Conservation (phyloP, 2,797 vertebrate genomes). For the Xerus rutilus region DNA sequence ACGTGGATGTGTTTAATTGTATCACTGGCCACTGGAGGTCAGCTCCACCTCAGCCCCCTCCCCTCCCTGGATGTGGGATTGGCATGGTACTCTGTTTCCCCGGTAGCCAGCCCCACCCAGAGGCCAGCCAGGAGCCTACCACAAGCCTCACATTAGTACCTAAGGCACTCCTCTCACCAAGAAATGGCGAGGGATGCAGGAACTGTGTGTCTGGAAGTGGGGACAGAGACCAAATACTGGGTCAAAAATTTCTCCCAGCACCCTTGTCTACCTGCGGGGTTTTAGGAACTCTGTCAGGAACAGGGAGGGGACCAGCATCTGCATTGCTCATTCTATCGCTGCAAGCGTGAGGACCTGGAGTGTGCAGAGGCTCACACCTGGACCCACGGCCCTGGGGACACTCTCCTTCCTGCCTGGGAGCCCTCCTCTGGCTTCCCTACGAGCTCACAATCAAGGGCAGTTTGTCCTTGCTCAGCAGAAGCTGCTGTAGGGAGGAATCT, state of each 20-base stretch:
- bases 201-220: background rate
- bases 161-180: background rate
- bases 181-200: background rate
- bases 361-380: background rate
- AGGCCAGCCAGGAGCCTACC: background rate
- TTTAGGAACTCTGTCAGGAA: background rate
- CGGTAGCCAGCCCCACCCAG: background rate
- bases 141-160: fast-evolving
- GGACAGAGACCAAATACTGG: background rate
- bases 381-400: fast-evolving
- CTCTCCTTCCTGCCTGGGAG: background rate
- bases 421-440: background rate
- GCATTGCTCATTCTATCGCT: background rate
- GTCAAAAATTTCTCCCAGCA: background rate
- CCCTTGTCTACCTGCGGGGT: background rate
- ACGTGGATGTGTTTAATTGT: fast-evolving
- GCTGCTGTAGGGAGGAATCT: no score
- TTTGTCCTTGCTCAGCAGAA: background rate
- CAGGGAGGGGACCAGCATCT: background rate
- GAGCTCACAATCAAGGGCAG: background rate
- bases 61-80: no score
- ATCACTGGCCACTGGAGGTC: background rate
- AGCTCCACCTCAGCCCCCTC: background rate
- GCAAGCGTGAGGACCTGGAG: no score
- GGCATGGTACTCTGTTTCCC: background rate